phyloP scores from a whole-genome alignment of 2,888 invertebrate species.

The Eustalomyia histrio region DNA sequence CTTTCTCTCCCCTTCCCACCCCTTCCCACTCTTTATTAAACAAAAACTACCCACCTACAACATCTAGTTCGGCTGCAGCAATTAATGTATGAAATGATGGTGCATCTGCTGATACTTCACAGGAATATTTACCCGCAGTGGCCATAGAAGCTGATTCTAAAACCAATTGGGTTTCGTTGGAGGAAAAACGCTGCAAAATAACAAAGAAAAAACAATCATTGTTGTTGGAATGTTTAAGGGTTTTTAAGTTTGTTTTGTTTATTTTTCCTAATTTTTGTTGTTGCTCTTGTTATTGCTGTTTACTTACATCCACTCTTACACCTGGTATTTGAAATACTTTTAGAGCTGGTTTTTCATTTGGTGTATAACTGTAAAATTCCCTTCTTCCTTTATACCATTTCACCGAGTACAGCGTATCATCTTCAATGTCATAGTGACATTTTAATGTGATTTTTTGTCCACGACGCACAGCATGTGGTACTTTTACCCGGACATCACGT shows the following conservation, averaged over 20 bases:
- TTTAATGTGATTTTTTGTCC: conserved; percentile 83
- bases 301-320: conserved; percentile 89
- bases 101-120: conserved; percentile 80
- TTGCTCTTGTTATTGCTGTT: neutral
- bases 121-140: conserved; percentile 79
- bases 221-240: conserved; percentile 1
- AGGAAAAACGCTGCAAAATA: conserved; percentile 71
- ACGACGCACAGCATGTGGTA: conserved; percentile 84
- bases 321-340: conserved; percentile 87
- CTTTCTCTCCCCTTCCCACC: no score
- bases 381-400: conserved; percentile 91
- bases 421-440: conserved; percentile 89
- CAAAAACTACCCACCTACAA: conserved; percentile 76
- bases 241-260: conserved; percentile 19
- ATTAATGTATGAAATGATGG: conserved; percentile 80
- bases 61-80: conserved; percentile 78
- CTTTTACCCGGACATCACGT: conserved; percentile 83
- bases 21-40: neutral
- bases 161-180: conserved; percentile 79
- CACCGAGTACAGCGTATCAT: conserved; percentile 88
- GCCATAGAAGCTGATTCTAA: conserved; percentile 76
- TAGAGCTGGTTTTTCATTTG: conserved; percentile 85
- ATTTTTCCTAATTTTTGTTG: neutral
- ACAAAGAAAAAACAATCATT: conserved; percentile 1
- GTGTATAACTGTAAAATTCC: conserved; percentile 91